Base-by-base conservation (phyloP, 2,113 vertebrate genomes). In the Pristiophorus japonicus region DNA sequence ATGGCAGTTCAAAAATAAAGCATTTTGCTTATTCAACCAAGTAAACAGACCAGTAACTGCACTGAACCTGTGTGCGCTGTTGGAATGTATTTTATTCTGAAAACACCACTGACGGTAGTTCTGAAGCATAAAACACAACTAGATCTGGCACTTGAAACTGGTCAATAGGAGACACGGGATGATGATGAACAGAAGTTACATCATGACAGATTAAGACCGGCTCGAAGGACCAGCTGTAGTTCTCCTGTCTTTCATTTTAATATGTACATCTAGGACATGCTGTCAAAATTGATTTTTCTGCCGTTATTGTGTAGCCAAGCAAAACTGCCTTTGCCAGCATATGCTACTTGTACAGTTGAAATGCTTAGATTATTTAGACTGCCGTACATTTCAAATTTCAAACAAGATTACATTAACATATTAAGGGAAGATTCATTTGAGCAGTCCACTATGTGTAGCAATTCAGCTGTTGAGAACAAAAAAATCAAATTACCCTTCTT, bases 21-120 rank as follows among this genome's bases (percentile, higher is more conserved):
- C 24, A 1, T 87, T 87, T 87, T 87, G 84, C 47, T 51, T 51
- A 24, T 87, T 51, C 45, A 51, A 30, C 84, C 3, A 12, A 87
- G 45, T 51, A 51, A 85, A 81, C 38, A 81, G 38, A 81, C 5
- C 5, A 59, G 10, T 59, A 59, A 59, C 34, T n/a, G 73, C 73
- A 14, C 73, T 38, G 34, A 78, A n/a, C 11, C n/a, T 42, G 75
- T 85, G 6, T 22, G 47, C 7, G 51, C 45, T 87, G 1, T 18
- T 87, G 84, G 84, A 87, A 87, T 51, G 84, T 87, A 87, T 81
- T 81, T 81, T 81, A 81, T 87, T 51, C 84, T 87, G 45, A 87
- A 51, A 51, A 51, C 22, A 27, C 45, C 75, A 18, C n/a, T 42
- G 4, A 30, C 67, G 30, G 30, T 67, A 78, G 11, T n/a, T 42